These are phyloP conservation scores for Apostichopus parvimensis DNA, from an alignment of 35 echinoderm and acorn worm genomes.

Conservation along the genomic window DNA sequence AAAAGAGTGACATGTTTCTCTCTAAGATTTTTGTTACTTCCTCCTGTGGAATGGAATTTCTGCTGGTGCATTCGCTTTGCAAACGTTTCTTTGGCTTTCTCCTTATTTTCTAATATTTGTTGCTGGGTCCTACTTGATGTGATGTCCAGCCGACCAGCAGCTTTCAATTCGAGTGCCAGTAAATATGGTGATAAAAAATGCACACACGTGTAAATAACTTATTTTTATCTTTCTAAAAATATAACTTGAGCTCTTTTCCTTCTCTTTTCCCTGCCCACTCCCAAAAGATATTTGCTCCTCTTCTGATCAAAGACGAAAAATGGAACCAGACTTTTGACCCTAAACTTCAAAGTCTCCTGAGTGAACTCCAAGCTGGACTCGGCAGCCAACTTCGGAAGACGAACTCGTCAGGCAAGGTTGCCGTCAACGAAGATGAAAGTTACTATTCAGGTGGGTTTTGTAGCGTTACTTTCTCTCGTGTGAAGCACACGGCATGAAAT, in stretches of 20 bases:
- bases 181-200: neutral
- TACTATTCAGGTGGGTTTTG: constrained; percentile 76
- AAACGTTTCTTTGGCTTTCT: too few relatives aligned
- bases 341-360: constrained; percentile 94
- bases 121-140: too few relatives aligned
- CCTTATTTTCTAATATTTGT: too few relatives aligned
- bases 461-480: neutral
- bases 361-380: constrained; percentile 90
- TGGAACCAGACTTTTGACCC: constrained; percentile 91
- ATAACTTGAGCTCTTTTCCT: neutral
- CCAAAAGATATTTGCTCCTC: constrained; percentile 85
- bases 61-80: too few relatives aligned
- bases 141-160: neutral
- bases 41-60: too few relatives aligned
- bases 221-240: neutral
- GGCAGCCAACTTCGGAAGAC: constrained; percentile 77
- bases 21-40: too few relatives aligned
- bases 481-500: neutral
- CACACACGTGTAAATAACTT: too few relatives aligned
- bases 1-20: too few relatives aligned
- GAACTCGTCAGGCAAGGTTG: constrained; percentile 74
- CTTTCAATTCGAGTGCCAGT: neutral
- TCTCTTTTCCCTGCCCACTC: neutral
- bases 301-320: constrained; percentile 95
- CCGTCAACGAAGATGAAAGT: constrained; percentile 65